Evolutionary conservation across 2,797 vertebrate genomes (phyloP), one percentile per base, ranked within the genome.

Genomic region (Sebastes matsubarae): DNA sequence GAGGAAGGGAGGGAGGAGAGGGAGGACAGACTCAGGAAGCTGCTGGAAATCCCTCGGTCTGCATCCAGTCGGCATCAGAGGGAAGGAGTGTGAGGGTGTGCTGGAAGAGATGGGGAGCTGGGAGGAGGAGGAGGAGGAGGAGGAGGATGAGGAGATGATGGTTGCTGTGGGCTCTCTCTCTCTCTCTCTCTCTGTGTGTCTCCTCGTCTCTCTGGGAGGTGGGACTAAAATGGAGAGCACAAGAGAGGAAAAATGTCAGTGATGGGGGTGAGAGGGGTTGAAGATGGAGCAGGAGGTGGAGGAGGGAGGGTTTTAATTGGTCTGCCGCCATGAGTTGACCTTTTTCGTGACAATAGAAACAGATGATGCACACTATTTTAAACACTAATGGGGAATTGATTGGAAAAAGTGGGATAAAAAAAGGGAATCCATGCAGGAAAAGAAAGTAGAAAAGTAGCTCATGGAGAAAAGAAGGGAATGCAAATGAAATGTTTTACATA

Each of bases 1-100:
- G 70, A 66, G 70, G 67, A 75, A 36, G 70, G 75, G 46, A 59
- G 46, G 59, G 73, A 79, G 75, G 84, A 84, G 79, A 83, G 81
- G 81, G 79, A 90, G 83, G 80, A 72, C 67, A 76, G 84, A 81
- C 36, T 91, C 80, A 86, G 89, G 83, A 87, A 81, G 77, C 84
- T 87, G 89, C 86, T 90, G 88, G 85, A 86, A 91, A 89, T 83
- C 87, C 86, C 83, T 87, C 84, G 73, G 82, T 93, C 92, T 82
- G 90, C 91, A 90, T 92, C 92, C 93, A 92, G 90, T 86, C 80
- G 81, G 93, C 94, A 91, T 92, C 83, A 79, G 90, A 93, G 81
- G 73, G 81, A 85, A 84, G 78, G 75, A 88, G 90, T 68, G 81
- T 64, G 86, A 91, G 91, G 77, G 61, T 84, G 89, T 90, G 87